Base-by-base conservation (phyloP, 2,113 vertebrate species). In the Vulpes vulpes region DNA sequence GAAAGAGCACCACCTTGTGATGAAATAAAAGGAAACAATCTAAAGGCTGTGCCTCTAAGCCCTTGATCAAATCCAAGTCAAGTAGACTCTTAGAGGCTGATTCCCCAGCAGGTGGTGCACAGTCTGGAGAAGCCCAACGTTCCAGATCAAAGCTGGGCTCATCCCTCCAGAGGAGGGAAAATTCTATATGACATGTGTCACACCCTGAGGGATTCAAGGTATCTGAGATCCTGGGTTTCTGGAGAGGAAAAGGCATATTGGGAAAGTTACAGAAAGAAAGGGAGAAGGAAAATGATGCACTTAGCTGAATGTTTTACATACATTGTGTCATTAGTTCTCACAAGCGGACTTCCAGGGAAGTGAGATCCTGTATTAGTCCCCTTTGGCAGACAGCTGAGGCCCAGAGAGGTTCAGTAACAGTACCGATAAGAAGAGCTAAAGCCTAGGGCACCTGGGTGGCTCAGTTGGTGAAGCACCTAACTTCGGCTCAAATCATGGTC, bases 1-100 rank as follows among this genome's bases (percentile, higher is more conserved):
- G 67, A 80, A 93, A n/a, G 38, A 73, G 59, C 92, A 22, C 84
- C 97, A 59, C 90, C 95, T 90, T 91, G 83, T 32, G 96, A 55
- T 57, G 57, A 76, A 73, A 81, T 1, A 14, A 85, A 55, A 96
- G 67, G 69, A 81, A 79, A 69, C 27, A 43, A 60, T 20, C 22
- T 20, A 78, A 80, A 43, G 7, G 89, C 43, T 55, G 14, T 20
- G 20, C 43, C 57, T 8, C 23, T 14, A 67, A 55, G 25, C 73
- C 19, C 59, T n/a, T 1, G 53, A 53, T 55, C 81, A 95, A 80
- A 83, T 43, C 30, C 80, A 69, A 69, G 67, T 27, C 16, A 38
- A 11, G 19, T 11, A 53, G 25, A 19, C 22, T 43, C 55, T 51
- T 43, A 15, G 82, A 20, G 65, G 11, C 3, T 19, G 5, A 22